These are phyloP conservation scores for Brienomyrus brachyistius DNA, from an alignment of 2,113 vertebrate species.

Conservation along the genomic window DNA sequence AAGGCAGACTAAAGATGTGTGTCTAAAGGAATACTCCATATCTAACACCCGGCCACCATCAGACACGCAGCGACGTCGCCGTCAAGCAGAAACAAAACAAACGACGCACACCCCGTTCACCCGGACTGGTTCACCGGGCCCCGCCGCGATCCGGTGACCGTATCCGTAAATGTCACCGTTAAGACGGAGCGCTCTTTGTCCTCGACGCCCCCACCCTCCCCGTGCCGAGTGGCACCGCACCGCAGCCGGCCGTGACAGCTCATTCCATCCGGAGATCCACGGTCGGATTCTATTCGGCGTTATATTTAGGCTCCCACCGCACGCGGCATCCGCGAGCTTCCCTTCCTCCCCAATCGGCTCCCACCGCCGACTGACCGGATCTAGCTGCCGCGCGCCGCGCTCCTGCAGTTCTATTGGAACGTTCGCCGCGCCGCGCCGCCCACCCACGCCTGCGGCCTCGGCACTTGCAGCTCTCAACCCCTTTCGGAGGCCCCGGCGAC, in stretches of 20 bases:
- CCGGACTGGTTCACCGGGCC: neutral
- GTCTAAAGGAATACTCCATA: neutral
- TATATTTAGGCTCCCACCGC: neutral
- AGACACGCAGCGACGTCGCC: neutral
- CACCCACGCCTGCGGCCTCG: constrained; percentile 32
- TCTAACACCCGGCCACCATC: neutral
- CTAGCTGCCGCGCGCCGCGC: constrained; percentile 19
- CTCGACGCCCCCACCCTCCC: neutral
- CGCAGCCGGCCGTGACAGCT: neutral
- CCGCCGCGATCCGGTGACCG: neutral
- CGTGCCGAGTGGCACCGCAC: neutral
- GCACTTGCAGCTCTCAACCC: constrained; percentile 16
- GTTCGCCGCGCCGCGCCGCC: constrained; percentile 25
- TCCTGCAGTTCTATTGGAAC: constrained; percentile 20
- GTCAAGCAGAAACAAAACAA: neutral
- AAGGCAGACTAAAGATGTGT: neutral
- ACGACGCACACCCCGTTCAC: neutral
- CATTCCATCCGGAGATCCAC: neutral
- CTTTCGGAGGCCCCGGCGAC: constrained; percentile 16
- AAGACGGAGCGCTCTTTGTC: neutral
- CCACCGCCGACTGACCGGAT: constrained; percentile 25
- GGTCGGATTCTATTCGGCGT: neutral
- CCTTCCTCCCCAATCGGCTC: constrained; percentile 4
- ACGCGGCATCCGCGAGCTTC: neutral
- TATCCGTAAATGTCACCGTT: neutral